These are phyloP conservation scores for Catharus ustulatus DNA, from an alignment of 2,797 vertebrate species.

Conservation along the genomic window DNA sequence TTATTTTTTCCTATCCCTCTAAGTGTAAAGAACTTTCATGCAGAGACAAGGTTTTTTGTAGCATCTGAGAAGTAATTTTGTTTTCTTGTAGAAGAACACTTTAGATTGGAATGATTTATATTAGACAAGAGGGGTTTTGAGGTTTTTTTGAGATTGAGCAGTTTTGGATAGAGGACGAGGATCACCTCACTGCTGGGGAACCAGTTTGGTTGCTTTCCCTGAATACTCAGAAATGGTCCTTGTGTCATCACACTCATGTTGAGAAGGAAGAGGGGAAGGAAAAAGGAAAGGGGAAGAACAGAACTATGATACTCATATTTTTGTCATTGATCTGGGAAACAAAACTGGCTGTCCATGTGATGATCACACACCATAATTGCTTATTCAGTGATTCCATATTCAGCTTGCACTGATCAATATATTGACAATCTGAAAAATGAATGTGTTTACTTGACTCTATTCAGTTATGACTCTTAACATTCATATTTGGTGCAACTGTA, in stretches of 20 bases:
- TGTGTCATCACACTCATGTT: background rate
- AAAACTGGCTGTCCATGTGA: background rate
- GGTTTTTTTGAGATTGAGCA: background rate
- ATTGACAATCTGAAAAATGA: background rate
- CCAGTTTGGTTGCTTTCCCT: background rate
- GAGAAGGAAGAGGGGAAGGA: background rate
- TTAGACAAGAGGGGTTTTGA: background rate
- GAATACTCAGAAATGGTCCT: background rate
- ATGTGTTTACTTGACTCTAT: background rate
- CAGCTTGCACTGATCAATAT: background rate
- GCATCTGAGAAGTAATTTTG: background rate
- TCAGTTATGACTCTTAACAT: constrained; percentile 22
- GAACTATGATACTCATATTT: background rate
- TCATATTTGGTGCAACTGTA: background rate
- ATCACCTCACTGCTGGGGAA: background rate
- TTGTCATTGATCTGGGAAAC: background rate
- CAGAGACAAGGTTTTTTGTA: background rate
- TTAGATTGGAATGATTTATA: background rate
- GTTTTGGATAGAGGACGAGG: background rate
- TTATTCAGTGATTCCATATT: background rate
- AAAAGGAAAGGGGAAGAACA: background rate
- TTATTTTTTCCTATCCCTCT: background rate
- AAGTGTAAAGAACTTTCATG: background rate
- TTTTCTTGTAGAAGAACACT: background rate
- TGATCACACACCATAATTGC: background rate